Percentiles rank a stretch among this genome's conserved stretches.
phyloP scores from a whole-genome alignment of 2,113 vertebrate species.

The Sorex fumeus region DNA sequence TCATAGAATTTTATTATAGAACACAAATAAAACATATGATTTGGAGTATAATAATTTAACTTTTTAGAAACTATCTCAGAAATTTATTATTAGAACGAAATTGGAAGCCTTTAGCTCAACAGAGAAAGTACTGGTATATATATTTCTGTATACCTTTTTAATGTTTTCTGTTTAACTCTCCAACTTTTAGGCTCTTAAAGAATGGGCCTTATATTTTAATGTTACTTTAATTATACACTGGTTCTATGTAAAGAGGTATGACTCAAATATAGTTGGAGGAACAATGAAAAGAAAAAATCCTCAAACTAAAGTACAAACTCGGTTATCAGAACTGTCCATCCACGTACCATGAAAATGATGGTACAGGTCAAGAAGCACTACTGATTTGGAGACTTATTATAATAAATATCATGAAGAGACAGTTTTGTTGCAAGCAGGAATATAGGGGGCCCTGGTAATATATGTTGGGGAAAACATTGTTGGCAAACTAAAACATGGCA shows the following conservation, averaged over 20 bases:
- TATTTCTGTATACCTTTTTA: no score
- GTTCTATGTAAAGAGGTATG: slow-evolving; percentile 5
- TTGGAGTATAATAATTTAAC: neutral
- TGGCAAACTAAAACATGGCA: no score
- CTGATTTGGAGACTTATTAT: slow-evolving; percentile 16
- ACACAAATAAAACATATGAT: slow-evolving; percentile 13
- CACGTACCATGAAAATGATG: slow-evolving; percentile 35
- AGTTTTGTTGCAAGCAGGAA: no score
- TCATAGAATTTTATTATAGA: neutral
- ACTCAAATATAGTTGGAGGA: slow-evolving; percentile 14
- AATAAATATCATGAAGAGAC: no score
- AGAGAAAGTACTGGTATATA: neutral
- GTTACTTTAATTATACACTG: neutral
- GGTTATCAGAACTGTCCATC: slow-evolving; percentile 27
- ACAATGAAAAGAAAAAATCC: slow-evolving; percentile 9
- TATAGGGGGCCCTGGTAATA: no score
- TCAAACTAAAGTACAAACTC: slow-evolving; percentile 37
- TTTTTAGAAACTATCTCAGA: slow-evolving; percentile 27
- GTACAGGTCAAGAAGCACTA: neutral
- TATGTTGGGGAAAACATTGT: no score
- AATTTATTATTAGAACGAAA: slow-evolving; percentile 14
- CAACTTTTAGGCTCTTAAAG: slow-evolving; percentile 15
- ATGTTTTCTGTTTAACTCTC: slow-evolving; percentile 1
- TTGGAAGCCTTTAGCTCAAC: slow-evolving; percentile 9
- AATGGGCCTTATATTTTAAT: neutral